Base-by-base conservation (phyloP, 2,888 invertebrate species). In the Oscheius sp. region DNA sequence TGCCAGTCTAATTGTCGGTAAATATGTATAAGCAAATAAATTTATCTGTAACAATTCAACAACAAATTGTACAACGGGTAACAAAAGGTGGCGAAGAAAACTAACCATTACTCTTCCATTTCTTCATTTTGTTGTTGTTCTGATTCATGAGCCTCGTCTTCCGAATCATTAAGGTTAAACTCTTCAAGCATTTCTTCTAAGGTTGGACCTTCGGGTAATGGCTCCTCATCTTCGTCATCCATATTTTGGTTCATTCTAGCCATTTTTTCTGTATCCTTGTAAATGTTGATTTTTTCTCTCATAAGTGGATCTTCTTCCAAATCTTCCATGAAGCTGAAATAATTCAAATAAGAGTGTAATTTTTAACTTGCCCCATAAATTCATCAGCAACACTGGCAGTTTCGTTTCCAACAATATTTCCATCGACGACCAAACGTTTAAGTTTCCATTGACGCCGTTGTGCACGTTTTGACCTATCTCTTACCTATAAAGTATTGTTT, bases 141-240 rank as follows among this genome's bases (percentile, higher is more conserved):
- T 1, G 23, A 23, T 6, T 25, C 42, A 8, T 46, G 48, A 5
- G 15, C 65, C 37, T 53, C 57, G 1, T 63, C 65, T 12, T 37
- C 58, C 6, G 46, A 93, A 31, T 91, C 82, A 23, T 82, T 93
- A 52, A 95, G 90, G 45, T 90, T 90, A 83, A 96, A 89, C 87
- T 96, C 95, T 75, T 96, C 94, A 78, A 96, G 89, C 96, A 96
- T 95, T 89, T 96, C 95, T 45, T 92, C 93, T 6, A 96, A 89
- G 0, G 93, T 93, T 75, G 95, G 92, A 73, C 90, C 90, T 0
- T 94, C 94, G 29, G 81, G 77, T 34, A 91, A 87, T 8, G 82
- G 84, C 25, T 90, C 89, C 0, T 91, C 91, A 84, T 92, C 84
- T 27, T 61, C 75, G 2, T 68, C 74, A 23, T 65, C 72, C 10